These are phyloP conservation scores for Ficedula albicollis DNA, from an alignment of 2,797 vertebrate genomes.

Conservation along the genomic window DNA sequence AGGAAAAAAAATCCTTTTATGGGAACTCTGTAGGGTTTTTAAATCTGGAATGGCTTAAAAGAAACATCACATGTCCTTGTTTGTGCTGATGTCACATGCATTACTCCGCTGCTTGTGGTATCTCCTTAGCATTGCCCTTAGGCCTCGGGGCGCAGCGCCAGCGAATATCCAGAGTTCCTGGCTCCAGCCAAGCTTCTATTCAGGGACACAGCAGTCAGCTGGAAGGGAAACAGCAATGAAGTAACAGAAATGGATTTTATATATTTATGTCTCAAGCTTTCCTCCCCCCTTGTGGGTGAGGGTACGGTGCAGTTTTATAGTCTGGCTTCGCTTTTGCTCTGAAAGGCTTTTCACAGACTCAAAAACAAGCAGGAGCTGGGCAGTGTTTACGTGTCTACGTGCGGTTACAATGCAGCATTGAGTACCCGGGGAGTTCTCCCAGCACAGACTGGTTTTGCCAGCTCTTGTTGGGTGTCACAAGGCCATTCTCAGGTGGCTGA, in stretches of 20 bases:
- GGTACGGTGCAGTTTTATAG: slow-evolving; percentile 12
- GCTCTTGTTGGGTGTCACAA: slow-evolving; percentile 18
- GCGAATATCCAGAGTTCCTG: slow-evolving; percentile 55
- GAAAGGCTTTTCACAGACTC: neutral
- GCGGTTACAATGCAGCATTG: neutral
- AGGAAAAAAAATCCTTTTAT: slow-evolving; percentile 73
- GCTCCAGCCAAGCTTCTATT: slow-evolving; percentile 51
- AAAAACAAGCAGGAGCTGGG: neutral
- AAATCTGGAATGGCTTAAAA: slow-evolving; percentile 65
- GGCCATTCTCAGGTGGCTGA: slow-evolving; percentile 19
- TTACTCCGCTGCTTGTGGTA: slow-evolving; percentile 58
- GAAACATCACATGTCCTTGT: slow-evolving; percentile 69
- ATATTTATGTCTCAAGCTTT: slow-evolving; percentile 48
- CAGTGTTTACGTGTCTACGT: neutral
- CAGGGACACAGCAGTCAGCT: slow-evolving; percentile 59
- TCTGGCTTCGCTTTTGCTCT: neutral
- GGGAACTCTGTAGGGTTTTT: slow-evolving; percentile 68
- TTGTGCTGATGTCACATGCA: slow-evolving; percentile 70
- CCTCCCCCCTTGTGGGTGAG: neutral
- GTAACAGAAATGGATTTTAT: slow-evolving; percentile 55
- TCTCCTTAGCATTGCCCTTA: slow-evolving; percentile 66
- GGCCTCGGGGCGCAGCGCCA: slow-evolving; percentile 56
- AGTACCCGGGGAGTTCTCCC: neutral
- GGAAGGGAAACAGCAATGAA: slow-evolving; percentile 47
- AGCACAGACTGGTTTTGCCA: slow-evolving; percentile 38